Percentiles rank a stretch among this genome's conserved stretches.
These are phyloP conservation scores for Xyliphius kryptos DNA, from an alignment of 2,113 vertebrate species.

Conservation along the genomic window DNA sequence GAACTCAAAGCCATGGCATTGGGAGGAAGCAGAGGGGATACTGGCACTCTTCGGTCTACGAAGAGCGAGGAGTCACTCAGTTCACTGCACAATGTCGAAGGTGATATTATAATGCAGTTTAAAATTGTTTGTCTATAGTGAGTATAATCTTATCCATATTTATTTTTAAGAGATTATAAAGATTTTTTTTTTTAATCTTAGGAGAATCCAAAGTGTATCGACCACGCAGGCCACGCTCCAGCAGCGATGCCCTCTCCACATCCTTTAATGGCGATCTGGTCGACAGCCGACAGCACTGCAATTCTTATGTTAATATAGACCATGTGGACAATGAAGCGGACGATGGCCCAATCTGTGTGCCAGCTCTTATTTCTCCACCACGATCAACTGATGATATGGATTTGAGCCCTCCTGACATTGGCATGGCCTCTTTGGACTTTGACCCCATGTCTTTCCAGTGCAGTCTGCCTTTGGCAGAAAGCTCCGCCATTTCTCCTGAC, in stretches of 20 bases:
- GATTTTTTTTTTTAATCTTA: constrained; percentile 47
- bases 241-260: constrained; percentile 87
- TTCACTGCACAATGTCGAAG: constrained; percentile 90
- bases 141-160: too few relatives aligned
- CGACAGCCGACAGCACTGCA: constrained; percentile 82
- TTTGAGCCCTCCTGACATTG: constrained; percentile 90
- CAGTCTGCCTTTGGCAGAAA: constrained; percentile 74
- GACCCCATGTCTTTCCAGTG: constrained; percentile 98
- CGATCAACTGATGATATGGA: constrained; percentile 84
- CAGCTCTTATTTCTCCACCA: constrained; percentile 82
- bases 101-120: constrained; percentile 57
- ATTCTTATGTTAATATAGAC: constrained; percentile 88
- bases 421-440: constrained; percentile 91
- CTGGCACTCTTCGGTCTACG: constrained; percentile 84
- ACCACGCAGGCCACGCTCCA: constrained; percentile 87
- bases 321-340: constrained; percentile 83
- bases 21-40: constrained; percentile 89
- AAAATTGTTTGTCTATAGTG: too few relatives aligned
- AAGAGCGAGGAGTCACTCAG: constrained; percentile 96
- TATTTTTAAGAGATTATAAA: neutral
- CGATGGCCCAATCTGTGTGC: constrained; percentile 81
- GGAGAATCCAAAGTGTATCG: constrained; percentile 89
- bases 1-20: constrained; percentile 91
- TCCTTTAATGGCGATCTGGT: constrained; percentile 87
- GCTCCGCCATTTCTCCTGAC: constrained; percentile 64